Evolutionary conservation across 2,113 vertebrate species (phyloP), one percentile per base, ranked within the genome.

Genomic region (Marmota monax): DNA sequence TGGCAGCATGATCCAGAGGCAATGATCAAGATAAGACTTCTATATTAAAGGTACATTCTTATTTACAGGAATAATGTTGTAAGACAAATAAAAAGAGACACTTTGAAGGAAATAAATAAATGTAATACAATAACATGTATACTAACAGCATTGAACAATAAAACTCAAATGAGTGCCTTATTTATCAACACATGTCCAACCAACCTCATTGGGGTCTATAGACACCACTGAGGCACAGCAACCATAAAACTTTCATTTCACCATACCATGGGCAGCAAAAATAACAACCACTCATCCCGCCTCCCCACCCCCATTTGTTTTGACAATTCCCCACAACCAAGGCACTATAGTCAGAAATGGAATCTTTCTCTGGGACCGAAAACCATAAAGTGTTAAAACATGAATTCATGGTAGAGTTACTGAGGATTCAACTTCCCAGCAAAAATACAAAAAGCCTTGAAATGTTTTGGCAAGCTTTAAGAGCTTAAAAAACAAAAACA

Each of bases 61-160:
- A 98, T 95, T 88, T 98, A 98, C 96, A 98, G 23, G 48, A 51
- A 51, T 51, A 51, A 51, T 51, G 96, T 58, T 67, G 13, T 37
- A 72, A 84, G 90, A 72, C 78, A 97, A 96, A 83, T 67, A 96
- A 0, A 13, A 34, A 95, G 88, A 72, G 84, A 42, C 9, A 83
- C 72, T 92, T 42, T 22, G 94, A 93, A 96, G 61, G 48, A 93
- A 98, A 98, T 98, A 99, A 98, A 98, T 98, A 98, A 29, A 92
- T 9, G 29, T 73, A 90, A 88, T 92, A 97, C 39, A 80, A 39
- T 74, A 97, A 97, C 3, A 95, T 5, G 70, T 83, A 73, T 27
- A 82, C 18, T 45, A 63, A 88, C 12, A 61, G 78, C 63, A 89
- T 69, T 78, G 77, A 88, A 69, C 37, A 84, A 27, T 1, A 72